Evolutionary conservation across 1,140 invertebrate species (phyloP).

Genomic region (Penaeus chinensis): DNA sequence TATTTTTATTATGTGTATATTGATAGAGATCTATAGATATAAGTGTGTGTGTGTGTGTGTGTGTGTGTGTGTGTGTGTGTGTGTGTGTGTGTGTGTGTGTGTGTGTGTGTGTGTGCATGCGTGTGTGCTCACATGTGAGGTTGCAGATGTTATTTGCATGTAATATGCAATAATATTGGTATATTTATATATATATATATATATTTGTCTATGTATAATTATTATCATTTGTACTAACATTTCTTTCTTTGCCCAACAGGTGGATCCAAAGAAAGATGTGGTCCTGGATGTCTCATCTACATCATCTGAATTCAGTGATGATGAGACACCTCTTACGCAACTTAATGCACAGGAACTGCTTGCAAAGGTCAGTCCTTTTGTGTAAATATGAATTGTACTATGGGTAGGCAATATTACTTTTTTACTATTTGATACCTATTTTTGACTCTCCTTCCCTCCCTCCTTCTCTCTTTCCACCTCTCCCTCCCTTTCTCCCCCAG

Average conservation of each 20-base stretch:
- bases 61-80: too few species aligned
- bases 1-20: neutral
- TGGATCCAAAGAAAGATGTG: constrained; percentile 76
- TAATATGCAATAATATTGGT: neutral
- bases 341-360: constrained; percentile 81
- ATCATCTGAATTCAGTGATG: constrained; percentile 84
- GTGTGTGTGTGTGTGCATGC: too few species aligned
- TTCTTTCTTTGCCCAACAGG: constrained; percentile 25
- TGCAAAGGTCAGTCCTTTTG: constrained; percentile 39
- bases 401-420: neutral
- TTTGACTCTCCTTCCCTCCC: neutral
- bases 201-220: neutral
- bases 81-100: too few species aligned
- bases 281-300: constrained; percentile 95
- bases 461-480: too few species aligned
- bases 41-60: too few species aligned
- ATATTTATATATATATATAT: neutral
- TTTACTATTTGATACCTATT: neutral
- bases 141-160: too few species aligned
- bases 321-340: constrained; percentile 85
- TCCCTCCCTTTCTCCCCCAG: too few species aligned
- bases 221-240: neutral
- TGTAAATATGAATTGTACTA: neutral
- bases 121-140: too few species aligned
- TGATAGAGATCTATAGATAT: neutral